Evolutionary conservation across 2,888 invertebrate species (phyloP).

Genomic region (Melieria crassipennis): DNA sequence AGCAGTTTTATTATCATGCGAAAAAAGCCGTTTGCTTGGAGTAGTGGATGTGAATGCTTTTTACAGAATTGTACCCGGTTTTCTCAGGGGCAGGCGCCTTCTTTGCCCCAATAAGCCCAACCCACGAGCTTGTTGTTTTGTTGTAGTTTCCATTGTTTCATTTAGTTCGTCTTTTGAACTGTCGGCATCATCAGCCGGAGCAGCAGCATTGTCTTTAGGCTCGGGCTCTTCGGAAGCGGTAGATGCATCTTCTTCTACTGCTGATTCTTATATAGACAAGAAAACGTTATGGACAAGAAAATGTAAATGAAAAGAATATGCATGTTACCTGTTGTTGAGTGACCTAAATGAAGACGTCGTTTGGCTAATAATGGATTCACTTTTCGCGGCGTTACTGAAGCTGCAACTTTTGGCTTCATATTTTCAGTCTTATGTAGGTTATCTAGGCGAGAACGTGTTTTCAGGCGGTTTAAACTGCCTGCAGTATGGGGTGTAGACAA

Average conservation of each 20-base stretch:
- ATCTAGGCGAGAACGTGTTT: conserved; percentile 63
- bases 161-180: conserved; percentile 55
- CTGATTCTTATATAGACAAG: conserved; percentile 39
- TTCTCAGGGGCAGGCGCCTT: conserved; percentile 72
- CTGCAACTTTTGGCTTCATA: conserved; percentile 53
- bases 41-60: conserved; percentile 21
- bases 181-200: conserved; percentile 42
- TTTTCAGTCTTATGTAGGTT: conserved; percentile 62
- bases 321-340: conserved; percentile 61
- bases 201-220: conserved; percentile 41
- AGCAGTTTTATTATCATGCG: not conserved
- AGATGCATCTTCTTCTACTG: conserved; percentile 41
- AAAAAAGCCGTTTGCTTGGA: conserved; percentile 30
- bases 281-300: not conserved
- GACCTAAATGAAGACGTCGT: conserved; percentile 59
- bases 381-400: conserved; percentile 56
- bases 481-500: conserved; percentile 46
- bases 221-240: conserved; percentile 41
- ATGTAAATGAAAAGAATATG: not conserved
- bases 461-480: conserved; percentile 61
- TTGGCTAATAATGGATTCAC: conserved; percentile 64
- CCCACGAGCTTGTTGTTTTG: conserved; percentile 72
- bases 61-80: conserved; percentile 68
- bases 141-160: conserved; percentile 67
- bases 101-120: conserved; percentile 77